Evolutionary conservation across 2,888 invertebrate genomes (phyloP), one percentile per base, ranked within the genome.

Genomic region (Tolmerus cingulatus): DNA sequence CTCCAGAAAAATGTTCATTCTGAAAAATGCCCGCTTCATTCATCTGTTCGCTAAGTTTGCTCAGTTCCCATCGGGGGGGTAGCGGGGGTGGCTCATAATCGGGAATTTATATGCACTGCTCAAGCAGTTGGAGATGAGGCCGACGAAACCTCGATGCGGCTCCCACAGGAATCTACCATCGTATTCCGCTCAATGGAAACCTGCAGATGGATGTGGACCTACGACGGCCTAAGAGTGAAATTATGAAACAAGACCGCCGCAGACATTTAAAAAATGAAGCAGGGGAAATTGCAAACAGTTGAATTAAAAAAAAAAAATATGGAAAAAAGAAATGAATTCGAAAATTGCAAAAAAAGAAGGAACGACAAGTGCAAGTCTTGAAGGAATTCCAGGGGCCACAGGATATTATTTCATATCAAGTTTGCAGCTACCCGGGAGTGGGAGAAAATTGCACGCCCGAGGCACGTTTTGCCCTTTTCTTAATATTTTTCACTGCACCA

Each of bases 181-280:
- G 43, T 14, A 43, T 23, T 78, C 46, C 27, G 46, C 46, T 79
- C 79, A 51, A 30, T 79, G 55, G 66, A 79, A 51, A 51, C 16
- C 51, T 79, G 30, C 51, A 79, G 79, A 78, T n/a, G 12, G 78
- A 78, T 40, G 30, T 79, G 30, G 27, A 79, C 27, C 27, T 51
- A 27, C 51, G 79, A 79, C 79, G 79, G 79, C 30, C 14, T 27
- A 79, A 79, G 79, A 79, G 51, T 79, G 79, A 79, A 79, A 79
- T 46, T 79, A 79, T 79, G 79, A 79, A 40, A 79, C 46, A 46
- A 79, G 23, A 51, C 51, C 79, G 51, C 79, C 46, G 51, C 79
- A 79, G 79, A 79, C 79, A 79, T 51, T 79, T 51, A 79, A 40
- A 79, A 46, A 51, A 66, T 66, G 66, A 66, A 66, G 12, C 66